Evolutionary conservation across 1,140 invertebrate species (phyloP).

Genomic region (Zaprionus gabonicus): DNA sequence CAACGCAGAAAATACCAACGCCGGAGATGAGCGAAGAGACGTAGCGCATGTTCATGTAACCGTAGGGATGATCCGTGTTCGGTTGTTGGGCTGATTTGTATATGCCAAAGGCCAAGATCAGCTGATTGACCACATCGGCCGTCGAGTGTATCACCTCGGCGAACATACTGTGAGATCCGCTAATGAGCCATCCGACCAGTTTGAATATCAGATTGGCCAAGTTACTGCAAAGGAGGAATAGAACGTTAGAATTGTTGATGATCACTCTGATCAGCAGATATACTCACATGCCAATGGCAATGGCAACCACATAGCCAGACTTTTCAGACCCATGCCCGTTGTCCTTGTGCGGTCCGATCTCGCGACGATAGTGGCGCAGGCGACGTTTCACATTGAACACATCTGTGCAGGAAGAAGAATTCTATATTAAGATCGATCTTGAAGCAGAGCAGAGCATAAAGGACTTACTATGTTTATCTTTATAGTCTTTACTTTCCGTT

Average conservation of each 20-base stretch:
- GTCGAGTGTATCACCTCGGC: constrained; percentile 98
- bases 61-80: constrained; percentile 95
- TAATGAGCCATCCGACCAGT: constrained; percentile 94
- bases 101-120: constrained; percentile 97
- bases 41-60: constrained; percentile 98
- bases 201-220: constrained; percentile 96
- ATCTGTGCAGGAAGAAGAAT: constrained; percentile 86
- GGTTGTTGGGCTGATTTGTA: constrained; percentile 96
- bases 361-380: constrained; percentile 91
- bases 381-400: constrained; percentile 94
- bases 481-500: constrained; percentile 90
- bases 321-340: constrained; percentile 89
- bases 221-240: constrained; percentile 89
- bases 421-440: constrained; percentile 13
- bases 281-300: constrained; percentile 92
- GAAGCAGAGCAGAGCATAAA: neutral
- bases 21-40: constrained; percentile 98
- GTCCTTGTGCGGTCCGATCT: constrained; percentile 87
- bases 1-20: constrained; percentile 99
- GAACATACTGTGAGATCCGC: constrained; percentile 98
- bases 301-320: constrained; percentile 94
- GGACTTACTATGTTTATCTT: constrained; percentile 92
- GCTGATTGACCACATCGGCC: constrained; percentile 98
- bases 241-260: neutral
- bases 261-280: neutral